Evolutionary conservation across 2,888 invertebrate species (phyloP).

Genomic region (Drosophila lacicola): DNA sequence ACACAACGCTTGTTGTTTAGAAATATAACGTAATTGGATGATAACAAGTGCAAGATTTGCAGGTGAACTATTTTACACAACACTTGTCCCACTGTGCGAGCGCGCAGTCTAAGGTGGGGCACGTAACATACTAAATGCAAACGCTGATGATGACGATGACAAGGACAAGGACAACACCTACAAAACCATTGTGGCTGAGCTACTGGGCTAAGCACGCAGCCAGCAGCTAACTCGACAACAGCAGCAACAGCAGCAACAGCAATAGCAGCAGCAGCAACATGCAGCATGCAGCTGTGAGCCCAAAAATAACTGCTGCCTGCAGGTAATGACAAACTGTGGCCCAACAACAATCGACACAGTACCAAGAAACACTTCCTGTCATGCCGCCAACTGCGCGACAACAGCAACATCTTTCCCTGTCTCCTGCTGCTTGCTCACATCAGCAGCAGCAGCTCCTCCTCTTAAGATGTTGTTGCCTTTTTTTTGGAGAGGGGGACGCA

Average conservation of each 20-base stretch:
- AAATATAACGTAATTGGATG: no score
- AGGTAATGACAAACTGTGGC: conserved; percentile 66
- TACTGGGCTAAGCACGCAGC: conserved; percentile 42
- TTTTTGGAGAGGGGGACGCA: conserved; percentile 15
- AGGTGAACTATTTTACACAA: background rate
- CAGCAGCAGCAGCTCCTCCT: conserved; percentile 5
- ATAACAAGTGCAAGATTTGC: no score
- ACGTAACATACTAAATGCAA: conserved; percentile 55
- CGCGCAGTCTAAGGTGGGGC: conserved; percentile 39
- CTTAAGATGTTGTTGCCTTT: background rate
- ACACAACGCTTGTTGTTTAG: no score
- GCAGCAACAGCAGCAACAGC: conserved; percentile 27
- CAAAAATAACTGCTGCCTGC: conserved; percentile 56
- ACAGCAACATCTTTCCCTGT: conserved; percentile 33
- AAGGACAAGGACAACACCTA: conserved; percentile 57
- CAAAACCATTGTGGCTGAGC: conserved; percentile 39
- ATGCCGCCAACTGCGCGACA: conserved; percentile 42
- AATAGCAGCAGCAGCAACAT: conserved; percentile 8
- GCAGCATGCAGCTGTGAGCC: conserved; percentile 35
- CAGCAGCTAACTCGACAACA: conserved; percentile 53
- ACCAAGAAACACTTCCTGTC: conserved; percentile 69
- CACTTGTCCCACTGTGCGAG: conserved; percentile 40
- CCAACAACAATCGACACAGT: conserved; percentile 27
- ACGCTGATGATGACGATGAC: conserved; percentile 29
- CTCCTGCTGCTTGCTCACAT: conserved; percentile 14